Evolutionary conservation across 2,113 vertebrate genomes (phyloP), one percentile per base, ranked within the genome.

Genomic region (Struthio camelus): DNA sequence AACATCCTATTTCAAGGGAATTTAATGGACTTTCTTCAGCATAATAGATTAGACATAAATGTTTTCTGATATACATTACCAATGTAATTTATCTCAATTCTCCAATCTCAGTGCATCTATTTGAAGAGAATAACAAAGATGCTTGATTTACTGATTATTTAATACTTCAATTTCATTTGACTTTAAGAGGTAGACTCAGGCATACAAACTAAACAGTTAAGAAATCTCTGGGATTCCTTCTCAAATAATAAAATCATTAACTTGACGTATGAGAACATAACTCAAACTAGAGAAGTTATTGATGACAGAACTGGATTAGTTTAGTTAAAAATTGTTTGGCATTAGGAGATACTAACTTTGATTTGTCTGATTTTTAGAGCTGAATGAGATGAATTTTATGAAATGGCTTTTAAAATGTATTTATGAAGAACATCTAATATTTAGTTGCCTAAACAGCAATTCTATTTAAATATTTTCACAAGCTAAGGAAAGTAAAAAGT

Each of bases 131-230:
- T 67, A 90, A 11, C 50, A 72, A 64, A 27, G 5, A 11, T 83
- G 42, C 90, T 93, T 94, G 93, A 86, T 54, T 93, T 97, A 80
- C 79, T 90, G 72, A 89, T 92, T 94, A 53, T 87, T 94, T 94
- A 91, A 86, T 91, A 82, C 20, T 72, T 91, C 54, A 5, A 89
- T 95, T 92, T 91, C 38, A 59, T 51, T 89, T 87, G 58, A 87
- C 44, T 91, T 93, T 59, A 77, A 70, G 72, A 96, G 13, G 51
- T 94, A 61, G 75, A 86, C 54, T 87, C 40, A 36, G 58, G 75
- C 70, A 81, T 44, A 64, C 28, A 96, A 95, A 86, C 76, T 77
- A 94, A 91, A 89, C 79, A 91, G 46, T 58, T 91, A 78, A 51
- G 86, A 89, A 93, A 88, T 69, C 85, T 93, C 71, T 69, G 36